These are phyloP conservation scores for Aplodontia rufa DNA, from an alignment of 2,113 vertebrate species.

Conservation along the genomic window DNA sequence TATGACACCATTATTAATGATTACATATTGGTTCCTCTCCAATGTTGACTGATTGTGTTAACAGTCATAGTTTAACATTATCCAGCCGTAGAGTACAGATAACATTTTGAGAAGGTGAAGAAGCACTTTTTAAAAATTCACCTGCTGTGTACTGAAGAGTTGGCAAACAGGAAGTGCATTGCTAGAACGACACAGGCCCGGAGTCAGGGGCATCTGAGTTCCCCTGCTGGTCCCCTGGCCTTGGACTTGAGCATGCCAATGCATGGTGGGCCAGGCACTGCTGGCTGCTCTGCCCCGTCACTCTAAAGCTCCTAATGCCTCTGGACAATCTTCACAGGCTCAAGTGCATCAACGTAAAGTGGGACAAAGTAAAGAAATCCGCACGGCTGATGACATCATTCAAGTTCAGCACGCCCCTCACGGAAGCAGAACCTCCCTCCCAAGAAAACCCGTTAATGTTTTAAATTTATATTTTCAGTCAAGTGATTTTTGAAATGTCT, in stretches of 20 bases:
- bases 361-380: not conserved
- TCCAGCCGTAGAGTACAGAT: not conserved
- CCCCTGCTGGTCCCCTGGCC: rapidly evolving
- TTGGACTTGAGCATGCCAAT: not conserved
- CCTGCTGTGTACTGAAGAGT: not conserved
- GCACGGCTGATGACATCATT: not conserved
- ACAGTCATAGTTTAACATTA: not conserved
- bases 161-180: not conserved
- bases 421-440: not conserved
- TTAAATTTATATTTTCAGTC: slow-evolving; percentile 59
- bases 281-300: not conserved
- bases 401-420: not conserved
- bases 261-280: no score
- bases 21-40: not conserved
- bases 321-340: not conserved
- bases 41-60: not conserved
- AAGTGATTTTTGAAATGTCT: slow-evolving; percentile 60
- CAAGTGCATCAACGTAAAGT: not conserved
- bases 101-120: not conserved
- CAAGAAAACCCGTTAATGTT: slow-evolving; percentile 12
- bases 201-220: not conserved
- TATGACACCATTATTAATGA: not conserved
- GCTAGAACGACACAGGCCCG: rapidly evolving
- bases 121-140: not conserved
- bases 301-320: not conserved